Base-by-base conservation (phyloP, 2,113 vertebrate genomes). In the Pandion haliaetus region DNA sequence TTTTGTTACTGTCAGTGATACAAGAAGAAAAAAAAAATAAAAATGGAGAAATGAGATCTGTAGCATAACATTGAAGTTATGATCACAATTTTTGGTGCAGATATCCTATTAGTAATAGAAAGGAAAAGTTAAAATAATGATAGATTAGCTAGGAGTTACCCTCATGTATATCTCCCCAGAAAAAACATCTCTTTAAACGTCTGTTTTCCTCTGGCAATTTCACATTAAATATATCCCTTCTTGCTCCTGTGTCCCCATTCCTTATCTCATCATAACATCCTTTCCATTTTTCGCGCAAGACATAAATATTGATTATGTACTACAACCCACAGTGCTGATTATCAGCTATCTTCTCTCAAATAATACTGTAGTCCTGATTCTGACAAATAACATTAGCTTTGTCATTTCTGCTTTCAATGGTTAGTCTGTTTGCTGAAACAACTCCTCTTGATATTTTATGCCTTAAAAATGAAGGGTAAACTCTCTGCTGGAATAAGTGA, bases 251-350 rank as follows among this genome's bases (percentile, higher is more conserved):
- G 10, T 50, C 14, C 14, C 6, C 14, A n/a, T 65, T 69, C n/a
- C 15, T 72, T 80, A 47, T 49, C 12, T 72, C n/a, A 61, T 52
- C 1, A 2, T 23, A 65, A 50, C 1, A 0, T 32, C 34, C n/a
- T 57, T 86, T 78, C 34, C 6, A 25, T 18, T 70, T 65, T 83
- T 69, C 49, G 11, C 25, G 31, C 8, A 42, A 90, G 8, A 40
- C 7, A 38, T 55, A 92, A 65, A 65, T 69, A 86, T 44, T 45
- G 25, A 36, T 70, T 71, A n/a, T 2, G 1, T 44, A 42, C 15
- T 36, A 58, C 21, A 55, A 34, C 55, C 17, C 1, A 2, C 11
- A 45, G 18, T 29, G 25, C 14, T 73, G 20, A 78, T 67, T 73
- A 86, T 61, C 44, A 57, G 5, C 2, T 6, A 49, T 44, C 40